Conservation (phyloP, 2,797 vertebrate genomes). For the Dicrostonyx torquatus region DNA sequence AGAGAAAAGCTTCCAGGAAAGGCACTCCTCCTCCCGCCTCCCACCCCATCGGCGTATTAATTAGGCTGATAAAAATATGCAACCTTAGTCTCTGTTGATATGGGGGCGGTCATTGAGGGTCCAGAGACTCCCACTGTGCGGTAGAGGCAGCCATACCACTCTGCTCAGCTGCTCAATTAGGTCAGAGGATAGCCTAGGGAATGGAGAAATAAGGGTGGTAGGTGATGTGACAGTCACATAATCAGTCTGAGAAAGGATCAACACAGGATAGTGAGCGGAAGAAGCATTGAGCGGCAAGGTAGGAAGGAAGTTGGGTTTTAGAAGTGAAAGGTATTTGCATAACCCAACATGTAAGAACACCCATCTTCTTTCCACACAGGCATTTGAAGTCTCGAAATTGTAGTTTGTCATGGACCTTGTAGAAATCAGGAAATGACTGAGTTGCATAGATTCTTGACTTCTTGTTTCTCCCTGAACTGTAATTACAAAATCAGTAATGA, state of each 20-base stretch:
- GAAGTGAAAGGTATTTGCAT: constrained; percentile 30
- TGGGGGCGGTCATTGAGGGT: not conserved
- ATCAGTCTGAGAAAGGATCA: not conserved
- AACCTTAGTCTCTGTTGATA: not conserved
- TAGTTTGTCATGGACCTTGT: not conserved
- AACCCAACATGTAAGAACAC: not conserved
- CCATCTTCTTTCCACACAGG: not conserved
- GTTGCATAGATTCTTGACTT: not conserved
- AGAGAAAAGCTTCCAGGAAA: constrained; percentile 55
- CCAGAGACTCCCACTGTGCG: not conserved
- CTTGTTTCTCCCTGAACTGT: not conserved
- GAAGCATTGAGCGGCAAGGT: not conserved
- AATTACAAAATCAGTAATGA: not conserved
- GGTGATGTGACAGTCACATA: constrained; percentile 30
- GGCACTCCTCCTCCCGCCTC: not conserved
- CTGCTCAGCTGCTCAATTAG: constrained; percentile 64
- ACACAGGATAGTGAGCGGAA: not conserved
- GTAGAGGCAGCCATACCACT: not conserved
- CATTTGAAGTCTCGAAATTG: not conserved
- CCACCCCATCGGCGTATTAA: not conserved
- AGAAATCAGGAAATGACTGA: not conserved
- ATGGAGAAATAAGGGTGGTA: constrained; percentile 6
- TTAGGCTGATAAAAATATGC: not conserved
- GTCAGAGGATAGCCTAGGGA: constrained; percentile 35
- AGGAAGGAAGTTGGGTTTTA: not conserved